A percentile compares a stretch with the other conserved stretches of the same genome.
Evolutionary conservation across 2,888 invertebrate species (phyloP).

Genomic region (Leptodirus hochenwartii): DNA sequence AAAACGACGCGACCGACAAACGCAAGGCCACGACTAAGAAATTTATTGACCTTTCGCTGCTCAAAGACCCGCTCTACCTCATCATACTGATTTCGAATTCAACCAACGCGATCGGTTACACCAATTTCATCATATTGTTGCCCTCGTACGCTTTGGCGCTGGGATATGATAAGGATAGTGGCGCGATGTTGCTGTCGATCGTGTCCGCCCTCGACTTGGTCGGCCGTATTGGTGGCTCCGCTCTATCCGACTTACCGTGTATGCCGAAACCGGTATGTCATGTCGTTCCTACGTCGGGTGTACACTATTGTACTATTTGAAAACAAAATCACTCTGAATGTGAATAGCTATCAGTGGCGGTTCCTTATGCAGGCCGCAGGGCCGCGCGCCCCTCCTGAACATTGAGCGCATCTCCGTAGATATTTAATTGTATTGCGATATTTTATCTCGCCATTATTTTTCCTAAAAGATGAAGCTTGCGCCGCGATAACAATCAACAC

Average conservation of each 20-base stretch:
- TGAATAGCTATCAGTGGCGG: too few relatives aligned
- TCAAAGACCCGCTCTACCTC: conserved; percentile 64
- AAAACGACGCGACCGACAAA: conserved; percentile 22
- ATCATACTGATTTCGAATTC: conserved; percentile 71
- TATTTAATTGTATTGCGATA: too few relatives aligned
- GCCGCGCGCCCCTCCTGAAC: too few relatives aligned
- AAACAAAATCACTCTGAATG: too few relatives aligned
- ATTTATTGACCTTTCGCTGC: conserved; percentile 54
- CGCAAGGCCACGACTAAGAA: conserved; percentile 31
- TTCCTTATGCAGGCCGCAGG: too few relatives aligned
- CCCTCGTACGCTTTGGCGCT: conserved; percentile 58
- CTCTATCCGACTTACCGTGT: conserved; percentile 55
- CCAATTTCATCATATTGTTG: conserved; percentile 67
- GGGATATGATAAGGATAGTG: conserved; percentile 49
- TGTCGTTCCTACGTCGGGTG: too few relatives aligned
- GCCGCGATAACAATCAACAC: too few relatives aligned
- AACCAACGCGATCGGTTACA: conserved; percentile 72
- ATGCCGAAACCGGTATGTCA: too few relatives aligned
- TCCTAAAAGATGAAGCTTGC: too few relatives aligned
- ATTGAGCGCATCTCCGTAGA: too few relatives aligned
- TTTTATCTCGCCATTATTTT: too few relatives aligned
- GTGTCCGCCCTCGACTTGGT: conserved; percentile 66
- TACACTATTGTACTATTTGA: too few relatives aligned
- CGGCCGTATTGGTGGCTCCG: conserved; percentile 72
- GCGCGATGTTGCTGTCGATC: conserved; percentile 58